Conservation (phyloP, 1,140 invertebrate genomes). For the Holotrichia oblita region DNA sequence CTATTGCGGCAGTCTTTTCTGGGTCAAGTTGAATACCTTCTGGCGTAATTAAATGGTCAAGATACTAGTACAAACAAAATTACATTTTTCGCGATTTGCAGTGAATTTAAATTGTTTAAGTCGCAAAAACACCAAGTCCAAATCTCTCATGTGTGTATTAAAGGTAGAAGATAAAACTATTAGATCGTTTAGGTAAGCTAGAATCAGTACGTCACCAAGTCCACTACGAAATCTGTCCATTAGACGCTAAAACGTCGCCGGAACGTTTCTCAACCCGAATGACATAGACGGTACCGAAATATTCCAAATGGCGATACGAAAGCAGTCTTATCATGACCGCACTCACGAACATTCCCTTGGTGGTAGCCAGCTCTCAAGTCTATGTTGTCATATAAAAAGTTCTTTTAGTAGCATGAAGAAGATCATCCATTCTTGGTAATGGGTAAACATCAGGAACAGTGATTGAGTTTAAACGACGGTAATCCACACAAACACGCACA, state of each 20-base stretch:
- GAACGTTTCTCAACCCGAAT: conserved; percentile 60
- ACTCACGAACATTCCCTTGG: too few species aligned
- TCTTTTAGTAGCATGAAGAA: too few species aligned
- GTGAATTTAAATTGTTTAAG: conserved; percentile 39
- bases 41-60: conserved; percentile 53
- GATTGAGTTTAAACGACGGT: too few species aligned
- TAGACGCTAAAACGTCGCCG: conserved; percentile 59
- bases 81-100: conserved; percentile 45
- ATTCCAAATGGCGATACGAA: conserved; percentile 59
- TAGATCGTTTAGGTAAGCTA: conserved; percentile 60
- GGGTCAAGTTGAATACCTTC: conserved; percentile 29
- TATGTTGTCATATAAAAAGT: too few species aligned
- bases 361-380: too few species aligned
- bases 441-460: too few species aligned
- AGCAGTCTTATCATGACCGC: too few species aligned
- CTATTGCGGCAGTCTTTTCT: too few species aligned
- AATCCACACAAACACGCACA: too few species aligned
- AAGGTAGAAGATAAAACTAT: conserved; percentile 51
- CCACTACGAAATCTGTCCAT: conserved; percentile 55
- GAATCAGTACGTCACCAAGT: conserved; percentile 47
- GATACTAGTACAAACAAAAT: conserved; percentile 47
- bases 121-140: not conserved
- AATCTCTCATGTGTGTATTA: not conserved
- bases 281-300: conserved; percentile 60
- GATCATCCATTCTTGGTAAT: too few species aligned